phyloP scores from a whole-genome alignment of 2,797 vertebrate species.

The Myoxocephalus aenaeus region DNA sequence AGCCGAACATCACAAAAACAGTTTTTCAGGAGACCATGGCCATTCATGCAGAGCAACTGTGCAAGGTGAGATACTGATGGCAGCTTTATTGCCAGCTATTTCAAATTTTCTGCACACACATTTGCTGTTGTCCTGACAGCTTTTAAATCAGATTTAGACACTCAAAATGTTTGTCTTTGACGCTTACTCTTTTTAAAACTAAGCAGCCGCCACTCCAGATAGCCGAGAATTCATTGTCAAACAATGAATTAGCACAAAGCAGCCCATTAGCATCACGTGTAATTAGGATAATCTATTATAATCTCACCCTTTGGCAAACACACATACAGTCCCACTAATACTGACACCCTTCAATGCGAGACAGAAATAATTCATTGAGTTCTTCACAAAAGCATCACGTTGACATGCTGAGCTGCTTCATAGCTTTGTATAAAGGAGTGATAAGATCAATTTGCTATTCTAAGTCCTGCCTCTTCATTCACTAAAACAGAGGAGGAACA shows the following conservation, averaged over 20 bases:
- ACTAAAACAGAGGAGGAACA: slow-evolving; percentile 14
- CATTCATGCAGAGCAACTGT: slow-evolving; percentile 67
- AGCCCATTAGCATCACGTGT: slow-evolving; percentile 60
- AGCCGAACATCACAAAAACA: slow-evolving; percentile 51
- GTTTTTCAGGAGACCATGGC: slow-evolving; percentile 50
- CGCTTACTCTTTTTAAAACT: slow-evolving; percentile 25
- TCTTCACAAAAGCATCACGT: slow-evolving; percentile 28
- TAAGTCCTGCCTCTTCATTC: slow-evolving; percentile 4
- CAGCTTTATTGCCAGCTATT: slow-evolving; percentile 54
- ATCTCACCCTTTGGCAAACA: slow-evolving; percentile 55
- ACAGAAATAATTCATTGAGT: background rate
- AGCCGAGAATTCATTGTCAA: slow-evolving; percentile 50
- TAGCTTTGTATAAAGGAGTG: background rate
- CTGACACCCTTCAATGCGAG: slow-evolving; percentile 38
- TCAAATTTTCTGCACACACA: slow-evolving; percentile 40
- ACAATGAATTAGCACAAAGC: slow-evolving; percentile 45
- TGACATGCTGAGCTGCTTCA: slow-evolving; percentile 4
- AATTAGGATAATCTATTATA: slow-evolving; percentile 70
- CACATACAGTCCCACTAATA: slow-evolving; percentile 23
- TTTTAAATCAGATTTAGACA: slow-evolving; percentile 37
- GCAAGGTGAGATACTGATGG: slow-evolving; percentile 61
- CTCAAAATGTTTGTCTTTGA: slow-evolving; percentile 17
- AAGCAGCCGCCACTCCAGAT: slow-evolving; percentile 37
- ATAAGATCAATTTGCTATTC: slow-evolving; percentile 25
- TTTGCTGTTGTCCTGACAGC: slow-evolving; percentile 32